Base-by-base conservation (phyloP, 23 tunicate genomes). In the Ciona savignyi region DNA sequence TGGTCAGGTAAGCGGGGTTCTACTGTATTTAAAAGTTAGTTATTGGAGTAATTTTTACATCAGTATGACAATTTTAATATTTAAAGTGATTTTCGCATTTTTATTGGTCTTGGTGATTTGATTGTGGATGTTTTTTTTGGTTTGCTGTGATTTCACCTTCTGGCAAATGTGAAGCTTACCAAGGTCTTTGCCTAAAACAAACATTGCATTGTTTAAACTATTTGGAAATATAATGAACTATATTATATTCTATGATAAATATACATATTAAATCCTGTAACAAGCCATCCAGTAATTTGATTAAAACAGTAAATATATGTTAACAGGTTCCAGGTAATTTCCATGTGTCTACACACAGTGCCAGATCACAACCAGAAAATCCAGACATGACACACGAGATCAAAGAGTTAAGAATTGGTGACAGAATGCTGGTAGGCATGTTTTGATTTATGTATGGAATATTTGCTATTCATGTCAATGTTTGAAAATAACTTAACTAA, bases 361-460 rank as follows among this genome's bases (percentile, higher is more conserved):
- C 99, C 27, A 22, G 66, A 23, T 68, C 70, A 27, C 99, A 95
- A 76, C 99, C 99, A 1, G 34, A 70, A 1, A 84, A 95, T 64
- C 99, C 99, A n/a, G 93, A 95, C 67, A 95, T 95, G 99, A 95
- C 78, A 20, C 99, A 95, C 73, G 93, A 85, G 74, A 95, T 95
- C 28, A 65, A 70, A 60, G 95, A 89, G 66, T 72, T 95, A 30
- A 69, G 83, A 61, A 84, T 95, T 67, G 99, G 99, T 2, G 99
- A 95, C 25, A 77, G 67, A n/a, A 73, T 67, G 26, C 30, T 48
- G 80, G 92, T 83, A 77, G 6, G 51, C 33, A 42, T 6, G 56
- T 42, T 6, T 42, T 15, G 9, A 42, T 6, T 42, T 6, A 42
- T 42, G 11, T 42, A 42, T 42, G 15, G 11, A 6, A 42, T 9